A percentile compares a stretch with the other conserved stretches of the same genome.
phyloP scores from a whole-genome alignment of 2,113 vertebrate species.

The Crotalus helleri region DNA sequence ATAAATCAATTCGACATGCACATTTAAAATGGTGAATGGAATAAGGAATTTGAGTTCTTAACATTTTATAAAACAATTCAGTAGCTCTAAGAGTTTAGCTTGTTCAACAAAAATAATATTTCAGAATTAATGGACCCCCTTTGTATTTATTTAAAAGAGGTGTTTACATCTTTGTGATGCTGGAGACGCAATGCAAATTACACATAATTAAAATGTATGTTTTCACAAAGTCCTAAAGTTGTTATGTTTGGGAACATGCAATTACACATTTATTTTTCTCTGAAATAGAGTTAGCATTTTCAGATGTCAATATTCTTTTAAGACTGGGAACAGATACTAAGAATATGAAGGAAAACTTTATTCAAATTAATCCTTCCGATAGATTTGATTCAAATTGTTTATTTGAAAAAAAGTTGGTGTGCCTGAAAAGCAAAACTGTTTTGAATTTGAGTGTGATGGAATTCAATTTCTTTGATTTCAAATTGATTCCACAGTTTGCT shows the following conservation, averaged over 20 bases:
- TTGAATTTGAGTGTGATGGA: neutral
- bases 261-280: neutral
- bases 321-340: neutral
- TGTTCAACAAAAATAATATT: neutral
- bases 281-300: neutral
- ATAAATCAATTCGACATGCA: neutral
- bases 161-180: neutral
- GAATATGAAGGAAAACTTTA: neutral
- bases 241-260: neutral
- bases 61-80: neutral
- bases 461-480: neutral
- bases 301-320: neutral
- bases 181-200: neutral
- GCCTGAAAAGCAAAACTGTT: neutral
- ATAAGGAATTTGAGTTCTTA: neutral
- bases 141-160: neutral
- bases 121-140: neutral
- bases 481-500: neutral
- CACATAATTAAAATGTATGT: neutral
- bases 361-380: neutral
- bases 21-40: neutral
- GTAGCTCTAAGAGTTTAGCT: neutral
- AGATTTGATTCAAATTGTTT: neutral
- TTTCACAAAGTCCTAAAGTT: neutral
- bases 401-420: neutral